Conservation (phyloP, 1,140 invertebrate genomes). For the Heliothis subflexa region DNA sequence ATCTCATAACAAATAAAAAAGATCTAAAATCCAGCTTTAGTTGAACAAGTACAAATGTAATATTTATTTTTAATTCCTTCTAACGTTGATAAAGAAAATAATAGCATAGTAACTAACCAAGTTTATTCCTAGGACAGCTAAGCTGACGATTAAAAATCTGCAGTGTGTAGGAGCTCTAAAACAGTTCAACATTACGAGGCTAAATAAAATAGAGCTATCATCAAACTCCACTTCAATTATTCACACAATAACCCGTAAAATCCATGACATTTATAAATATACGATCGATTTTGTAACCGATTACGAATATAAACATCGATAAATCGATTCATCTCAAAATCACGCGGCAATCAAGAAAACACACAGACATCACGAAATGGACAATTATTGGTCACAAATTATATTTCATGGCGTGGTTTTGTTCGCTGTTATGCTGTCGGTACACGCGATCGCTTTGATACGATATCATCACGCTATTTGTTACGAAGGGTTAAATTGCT, state of each 20-base stretch:
- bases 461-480: slow-evolving; percentile 55
- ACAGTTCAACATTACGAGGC: not conserved
- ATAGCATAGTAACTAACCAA: slow-evolving; percentile 21
- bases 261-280: slow-evolving; percentile 72
- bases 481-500: slow-evolving; percentile 60
- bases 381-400: slow-evolving; percentile 57
- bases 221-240: slow-evolving; percentile 50
- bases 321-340: slow-evolving; percentile 63
- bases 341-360: slow-evolving; percentile 64
- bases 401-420: slow-evolving; percentile 59
- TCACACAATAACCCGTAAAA: slow-evolving; percentile 62
- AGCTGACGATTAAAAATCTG: not conserved
- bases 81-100: slow-evolving; percentile 15
- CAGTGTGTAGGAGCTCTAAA: not conserved
- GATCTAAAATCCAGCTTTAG: not conserved
- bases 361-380: slow-evolving; percentile 58
- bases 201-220: slow-evolving; percentile 42
- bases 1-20: not conserved
- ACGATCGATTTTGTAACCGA: slow-evolving; percentile 61
- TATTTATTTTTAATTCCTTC: slow-evolving; percentile 7
- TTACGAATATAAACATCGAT: slow-evolving; percentile 59
- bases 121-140: slow-evolving; percentile 7
- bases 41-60: not conserved
- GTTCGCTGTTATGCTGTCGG: slow-evolving; percentile 63
- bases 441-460: slow-evolving; percentile 65